These are phyloP conservation scores for Gymnoscopelus braueri DNA, from an alignment of 2,797 vertebrate genomes.

Conservation along the genomic window DNA sequence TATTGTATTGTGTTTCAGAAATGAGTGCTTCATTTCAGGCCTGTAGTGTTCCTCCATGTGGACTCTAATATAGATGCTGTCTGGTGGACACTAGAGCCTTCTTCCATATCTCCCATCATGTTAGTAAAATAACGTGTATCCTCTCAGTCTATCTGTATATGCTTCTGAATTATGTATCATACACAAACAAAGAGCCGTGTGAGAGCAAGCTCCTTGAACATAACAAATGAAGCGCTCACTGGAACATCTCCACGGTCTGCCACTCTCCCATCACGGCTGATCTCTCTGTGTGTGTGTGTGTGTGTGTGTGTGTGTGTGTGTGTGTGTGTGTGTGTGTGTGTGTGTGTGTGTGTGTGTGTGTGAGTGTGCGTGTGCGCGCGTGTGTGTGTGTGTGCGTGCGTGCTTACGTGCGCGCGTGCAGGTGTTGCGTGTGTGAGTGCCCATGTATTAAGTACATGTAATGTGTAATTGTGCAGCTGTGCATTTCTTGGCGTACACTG, in stretches of 20 bases:
- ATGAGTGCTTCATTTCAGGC: too few species aligned
- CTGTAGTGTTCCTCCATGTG: constrained; percentile 11
- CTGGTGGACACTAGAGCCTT: background rate
- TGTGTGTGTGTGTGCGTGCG: constrained; percentile 1
- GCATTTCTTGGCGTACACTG: background rate
- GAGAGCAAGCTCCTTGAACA: background rate
- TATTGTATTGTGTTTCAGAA: too few species aligned
- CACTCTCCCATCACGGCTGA: background rate
- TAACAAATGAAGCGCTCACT: constrained; percentile 1
- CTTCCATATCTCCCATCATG: constrained; percentile 19
- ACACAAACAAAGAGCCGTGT: background rate
- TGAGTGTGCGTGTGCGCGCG: constrained; percentile 7
- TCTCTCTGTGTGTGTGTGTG: constrained; percentile 1
- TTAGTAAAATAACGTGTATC: constrained; percentile 6
- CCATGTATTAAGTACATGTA: too few species aligned
- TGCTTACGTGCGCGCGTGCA: background rate
- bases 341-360: background rate
- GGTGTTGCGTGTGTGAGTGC: background rate
- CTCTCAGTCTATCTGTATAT: background rate
- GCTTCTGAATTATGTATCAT: constrained; percentile 20
- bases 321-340: background rate
- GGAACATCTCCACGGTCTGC: background rate
- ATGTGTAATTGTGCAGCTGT: background rate
- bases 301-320: constrained; percentile 11
- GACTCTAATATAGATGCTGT: background rate